Evolutionary conservation across 2,797 vertebrate species (phyloP).

Genomic region (Channa striata): DNA sequence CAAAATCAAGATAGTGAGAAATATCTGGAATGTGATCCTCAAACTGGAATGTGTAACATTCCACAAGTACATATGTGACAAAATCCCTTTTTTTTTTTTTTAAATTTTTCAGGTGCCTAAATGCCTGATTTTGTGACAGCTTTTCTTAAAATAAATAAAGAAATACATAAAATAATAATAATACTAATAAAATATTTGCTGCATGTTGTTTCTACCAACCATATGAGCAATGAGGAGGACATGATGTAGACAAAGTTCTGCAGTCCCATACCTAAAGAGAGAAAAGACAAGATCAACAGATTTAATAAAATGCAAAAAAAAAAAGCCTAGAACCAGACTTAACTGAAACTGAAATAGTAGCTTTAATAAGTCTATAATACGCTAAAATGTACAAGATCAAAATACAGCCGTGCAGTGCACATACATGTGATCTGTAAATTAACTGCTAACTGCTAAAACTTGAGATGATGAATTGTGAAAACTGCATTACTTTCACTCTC

Average conservation of each 20-base stretch:
- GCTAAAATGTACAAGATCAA: neutral
- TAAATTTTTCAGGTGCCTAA: too few relatives aligned
- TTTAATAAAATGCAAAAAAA: neutral
- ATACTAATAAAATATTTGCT: too few relatives aligned
- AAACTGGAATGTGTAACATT: neutral
- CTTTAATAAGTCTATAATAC: neutral
- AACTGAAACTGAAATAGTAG: neutral
- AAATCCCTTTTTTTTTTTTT: too few relatives aligned
- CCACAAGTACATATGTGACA: too few relatives aligned
- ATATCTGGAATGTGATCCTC: neutral
- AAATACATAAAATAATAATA: too few relatives aligned
- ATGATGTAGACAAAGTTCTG: constrained; percentile 95
- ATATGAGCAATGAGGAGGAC: constrained; percentile 87
- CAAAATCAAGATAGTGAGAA: too few relatives aligned
- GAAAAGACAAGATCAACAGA: neutral
- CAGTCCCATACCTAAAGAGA: constrained; percentile 89
- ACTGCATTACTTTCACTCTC: constrained; percentile 45
- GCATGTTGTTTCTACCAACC: constrained; percentile 82
- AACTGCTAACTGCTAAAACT: too few relatives aligned
- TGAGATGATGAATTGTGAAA: constrained; percentile 15
- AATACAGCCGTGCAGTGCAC: neutral
- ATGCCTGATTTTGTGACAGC: too few relatives aligned
- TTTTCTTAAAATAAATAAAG: too few relatives aligned
- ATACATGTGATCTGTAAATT: neutral
- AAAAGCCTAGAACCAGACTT: neutral